Conservation (phyloP, 2,888 invertebrate species). For the Timandra comae region DNA sequence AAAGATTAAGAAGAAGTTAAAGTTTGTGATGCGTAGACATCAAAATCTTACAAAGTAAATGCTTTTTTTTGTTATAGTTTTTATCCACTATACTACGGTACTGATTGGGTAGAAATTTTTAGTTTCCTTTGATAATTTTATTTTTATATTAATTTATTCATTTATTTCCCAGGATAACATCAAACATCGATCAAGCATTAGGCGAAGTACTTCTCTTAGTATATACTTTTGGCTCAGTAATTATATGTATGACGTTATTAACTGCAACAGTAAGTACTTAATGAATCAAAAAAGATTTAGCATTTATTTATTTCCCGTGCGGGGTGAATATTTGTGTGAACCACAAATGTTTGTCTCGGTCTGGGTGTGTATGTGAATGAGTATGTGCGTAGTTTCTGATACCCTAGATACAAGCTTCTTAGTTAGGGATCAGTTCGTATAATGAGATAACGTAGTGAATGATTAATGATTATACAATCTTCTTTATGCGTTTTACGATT, state of each 20-base stretch:
- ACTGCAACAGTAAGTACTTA: slow-evolving; percentile 52
- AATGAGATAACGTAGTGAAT: too few relatives aligned
- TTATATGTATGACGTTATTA: slow-evolving; percentile 60
- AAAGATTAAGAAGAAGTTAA: slow-evolving; percentile 36
- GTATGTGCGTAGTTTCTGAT: too few relatives aligned
- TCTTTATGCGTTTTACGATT: too few relatives aligned
- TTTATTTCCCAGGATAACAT: slow-evolving; percentile 42
- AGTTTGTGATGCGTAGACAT: slow-evolving; percentile 41
- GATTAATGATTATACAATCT: neutral
- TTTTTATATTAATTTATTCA: neutral
- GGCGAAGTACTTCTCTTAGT: slow-evolving; percentile 53
- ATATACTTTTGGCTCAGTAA: slow-evolving; percentile 52
- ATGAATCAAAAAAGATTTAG: too few relatives aligned
- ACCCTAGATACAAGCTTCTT: too few relatives aligned
- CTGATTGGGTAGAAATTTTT: neutral
- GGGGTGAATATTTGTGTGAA: too few relatives aligned
- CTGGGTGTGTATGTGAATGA: too few relatives aligned
- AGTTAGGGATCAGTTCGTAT: too few relatives aligned
- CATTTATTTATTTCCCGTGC: too few relatives aligned
- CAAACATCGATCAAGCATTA: slow-evolving; percentile 41
- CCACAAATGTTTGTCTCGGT: too few relatives aligned
- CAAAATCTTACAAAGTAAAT: slow-evolving; percentile 43
- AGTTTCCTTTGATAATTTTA: neutral
- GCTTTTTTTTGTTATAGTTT: neutral
- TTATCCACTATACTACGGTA: neutral